Evolutionary conservation across 2,888 invertebrate species (phyloP).

Genomic region (Trachelus stipa): DNA sequence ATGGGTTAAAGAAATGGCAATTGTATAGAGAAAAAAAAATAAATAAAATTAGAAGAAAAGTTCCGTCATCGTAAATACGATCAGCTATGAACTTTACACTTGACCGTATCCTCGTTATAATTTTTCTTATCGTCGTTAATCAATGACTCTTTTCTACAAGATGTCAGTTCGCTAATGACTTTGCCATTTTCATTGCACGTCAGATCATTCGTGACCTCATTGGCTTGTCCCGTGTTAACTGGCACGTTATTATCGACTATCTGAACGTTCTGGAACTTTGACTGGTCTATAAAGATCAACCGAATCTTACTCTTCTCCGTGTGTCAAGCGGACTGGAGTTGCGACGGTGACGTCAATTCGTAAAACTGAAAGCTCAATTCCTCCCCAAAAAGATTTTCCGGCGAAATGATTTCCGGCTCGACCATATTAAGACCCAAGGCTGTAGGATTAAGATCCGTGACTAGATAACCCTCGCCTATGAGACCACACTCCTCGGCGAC

Average conservation of each 20-base stretch:
- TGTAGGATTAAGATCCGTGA: constrained; percentile 70
- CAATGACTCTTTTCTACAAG: background rate
- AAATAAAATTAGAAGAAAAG: background rate
- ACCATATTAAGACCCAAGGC: constrained; percentile 68
- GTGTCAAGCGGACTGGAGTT: constrained; percentile 64
- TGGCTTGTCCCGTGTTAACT: background rate
- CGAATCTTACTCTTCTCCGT: constrained; percentile 48
- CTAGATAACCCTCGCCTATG: constrained; percentile 70
- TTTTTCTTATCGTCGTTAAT: background rate
- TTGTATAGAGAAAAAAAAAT: background rate
- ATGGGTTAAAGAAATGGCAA: background rate
- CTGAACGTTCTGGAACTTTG: constrained; percentile 39
- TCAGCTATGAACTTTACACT: constrained; percentile 4
- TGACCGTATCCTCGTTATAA: background rate
- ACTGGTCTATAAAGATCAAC: constrained; percentile 54
- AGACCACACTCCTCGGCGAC: constrained; percentile 83
- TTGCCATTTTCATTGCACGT: background rate
- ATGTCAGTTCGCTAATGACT: background rate
- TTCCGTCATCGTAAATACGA: background rate
- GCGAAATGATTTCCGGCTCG: constrained; percentile 68
- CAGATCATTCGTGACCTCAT: background rate
- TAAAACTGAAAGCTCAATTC: constrained; percentile 70
- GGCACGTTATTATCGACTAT: constrained; percentile 28
- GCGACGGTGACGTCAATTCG: constrained; percentile 65
- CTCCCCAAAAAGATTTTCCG: constrained; percentile 69